Base-by-base conservation (phyloP, 2,888 invertebrate genomes). In the Dasysyrphus tricinctus region DNA sequence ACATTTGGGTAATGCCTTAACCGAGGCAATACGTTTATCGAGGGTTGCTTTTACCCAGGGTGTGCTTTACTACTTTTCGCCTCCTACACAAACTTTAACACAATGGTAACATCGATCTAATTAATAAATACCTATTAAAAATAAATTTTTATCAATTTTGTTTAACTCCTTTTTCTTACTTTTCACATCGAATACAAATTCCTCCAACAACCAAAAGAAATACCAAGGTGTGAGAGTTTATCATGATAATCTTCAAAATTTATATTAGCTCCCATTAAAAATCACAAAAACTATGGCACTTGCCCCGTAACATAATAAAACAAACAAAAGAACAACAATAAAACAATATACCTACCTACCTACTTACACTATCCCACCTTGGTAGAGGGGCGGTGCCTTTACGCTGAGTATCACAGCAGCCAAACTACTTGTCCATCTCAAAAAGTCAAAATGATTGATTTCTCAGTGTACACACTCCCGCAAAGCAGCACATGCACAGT, bases 361-460 rank as follows among this genome's bases (percentile, higher is more conserved):
- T 32, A 32, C 32, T 3, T 12, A 7, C 44, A 63, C 67, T 70
- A 74, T 63, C 77, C 76, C 78, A 78, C 74, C 74, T 65, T 63
- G 39, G 11, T 7, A 63, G 69, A 85, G 78, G 69, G 86, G 86
- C 86, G 86, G 82, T 86, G 47, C 86, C 75, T 65, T 51, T 39
- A 24, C 3, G 24, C 37, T 12, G 37, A 37, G 57, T 65, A 75
- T 78, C 78, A 65, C 73, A 78, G 81, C 74, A 78, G 70, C 78
- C 77, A 24, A 24, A 61, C 61, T 57, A 82, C 86, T 75, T 86
- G 86, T 86, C 86, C 82, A 75, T 86, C 75, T 82, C 65, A 70
- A 63, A 37, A 54, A 37, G 80, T 80, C 85, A 85, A 86, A 86
- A 79, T 86, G 86, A 86, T 86, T 86, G 86, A 86, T 86, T 86